Percentiles rank a stretch among this genome's conserved stretches.
phyloP scores from a whole-genome alignment of 2,888 invertebrate species.

The Agrenia bidenticulata region DNA sequence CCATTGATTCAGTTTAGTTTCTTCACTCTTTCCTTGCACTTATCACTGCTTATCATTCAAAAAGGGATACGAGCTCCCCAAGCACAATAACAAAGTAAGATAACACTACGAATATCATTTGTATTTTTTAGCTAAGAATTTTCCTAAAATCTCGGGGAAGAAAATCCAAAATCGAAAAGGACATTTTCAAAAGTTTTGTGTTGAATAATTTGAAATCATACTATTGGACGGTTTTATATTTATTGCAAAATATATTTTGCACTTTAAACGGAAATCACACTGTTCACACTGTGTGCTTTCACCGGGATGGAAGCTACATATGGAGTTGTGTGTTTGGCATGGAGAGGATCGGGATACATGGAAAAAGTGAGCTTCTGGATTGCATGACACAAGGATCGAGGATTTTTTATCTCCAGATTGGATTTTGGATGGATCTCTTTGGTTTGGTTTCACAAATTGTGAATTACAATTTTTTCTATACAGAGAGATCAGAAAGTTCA shows the following conservation, averaged over 20 bases:
- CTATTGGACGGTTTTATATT: too few species aligned
- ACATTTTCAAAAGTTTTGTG: too few species aligned
- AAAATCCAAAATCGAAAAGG: too few species aligned
- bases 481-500: too few species aligned
- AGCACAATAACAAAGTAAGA: not conserved
- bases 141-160: slow-evolving; percentile 13
- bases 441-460: slow-evolving; percentile 2
- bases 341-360: not conserved
- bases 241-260: too few species aligned
- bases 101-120: not conserved
- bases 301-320: too few species aligned
- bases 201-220: too few species aligned
- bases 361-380: not conserved
- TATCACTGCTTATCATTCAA: slow-evolving; percentile 26
- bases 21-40: slow-evolving; percentile 23
- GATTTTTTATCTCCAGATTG: not conserved
- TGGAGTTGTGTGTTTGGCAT: slow-evolving; percentile 8
- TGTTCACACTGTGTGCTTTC: too few species aligned
- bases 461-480: too few species aligned
- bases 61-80: slow-evolving; percentile 19
- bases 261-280: too few species aligned
- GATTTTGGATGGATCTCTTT: slow-evolving; percentile 3
- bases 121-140: not conserved
- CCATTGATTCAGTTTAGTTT: slow-evolving; percentile 52
- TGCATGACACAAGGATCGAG: not conserved